These are phyloP conservation scores for Zapornia atra DNA, from an alignment of 2,113 vertebrate species.

Conservation along the genomic window DNA sequence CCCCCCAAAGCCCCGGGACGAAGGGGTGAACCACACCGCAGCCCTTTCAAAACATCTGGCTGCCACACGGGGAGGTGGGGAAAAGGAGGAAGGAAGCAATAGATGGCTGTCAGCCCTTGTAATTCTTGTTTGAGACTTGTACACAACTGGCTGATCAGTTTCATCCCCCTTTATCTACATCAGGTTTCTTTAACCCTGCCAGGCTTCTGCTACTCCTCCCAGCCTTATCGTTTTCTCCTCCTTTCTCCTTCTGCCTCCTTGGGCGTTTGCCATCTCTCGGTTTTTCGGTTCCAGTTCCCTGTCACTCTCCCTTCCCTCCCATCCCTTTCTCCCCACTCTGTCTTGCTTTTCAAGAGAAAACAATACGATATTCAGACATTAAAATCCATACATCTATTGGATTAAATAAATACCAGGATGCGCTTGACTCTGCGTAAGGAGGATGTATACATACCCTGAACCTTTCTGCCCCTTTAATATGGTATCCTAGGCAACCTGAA, in stretches of 20 bases:
- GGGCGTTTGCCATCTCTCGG: background rate
- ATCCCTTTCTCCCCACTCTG: background rate
- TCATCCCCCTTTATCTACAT: background rate
- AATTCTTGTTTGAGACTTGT: background rate
- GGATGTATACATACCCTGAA: background rate
- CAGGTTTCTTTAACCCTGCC: background rate
- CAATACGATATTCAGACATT: background rate
- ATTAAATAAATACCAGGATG: background rate
- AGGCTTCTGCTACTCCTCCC: background rate
- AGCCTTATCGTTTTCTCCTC: background rate
- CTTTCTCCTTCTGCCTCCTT: background rate
- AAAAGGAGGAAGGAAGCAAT: background rate
- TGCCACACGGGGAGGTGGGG: background rate
- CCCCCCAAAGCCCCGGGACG: no score
- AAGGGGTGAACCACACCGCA: background rate
- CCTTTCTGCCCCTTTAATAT: background rate
- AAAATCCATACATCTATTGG: background rate
- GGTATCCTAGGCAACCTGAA: conserved; percentile 41
- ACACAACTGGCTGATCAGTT: background rate
- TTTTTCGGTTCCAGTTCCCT: background rate
- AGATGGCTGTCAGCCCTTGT: background rate
- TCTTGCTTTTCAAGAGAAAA: background rate
- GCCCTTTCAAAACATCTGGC: background rate
- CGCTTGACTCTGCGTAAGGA: background rate
- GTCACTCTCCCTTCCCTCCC: background rate